These are phyloP conservation scores for Axis porcinus DNA, from an alignment of 2,113 vertebrate genomes.

Conservation along the genomic window DNA sequence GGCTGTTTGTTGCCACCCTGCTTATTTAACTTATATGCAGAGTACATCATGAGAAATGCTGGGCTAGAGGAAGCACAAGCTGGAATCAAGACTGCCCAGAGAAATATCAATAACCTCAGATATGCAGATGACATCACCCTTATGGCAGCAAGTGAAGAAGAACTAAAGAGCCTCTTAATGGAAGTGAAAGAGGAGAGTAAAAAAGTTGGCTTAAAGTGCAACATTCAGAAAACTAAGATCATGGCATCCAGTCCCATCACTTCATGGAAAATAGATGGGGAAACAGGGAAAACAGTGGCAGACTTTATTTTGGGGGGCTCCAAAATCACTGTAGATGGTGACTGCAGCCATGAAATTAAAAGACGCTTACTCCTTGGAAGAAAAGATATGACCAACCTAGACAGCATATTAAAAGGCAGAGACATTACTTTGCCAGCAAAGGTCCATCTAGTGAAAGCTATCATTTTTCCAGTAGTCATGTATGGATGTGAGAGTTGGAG, in stretches of 20 bases:
- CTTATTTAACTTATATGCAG: not conserved
- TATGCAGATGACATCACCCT: not conserved
- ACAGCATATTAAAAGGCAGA: not conserved
- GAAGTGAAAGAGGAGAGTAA: not conserved
- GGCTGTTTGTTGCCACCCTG: not conserved
- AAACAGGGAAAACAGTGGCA: not conserved
- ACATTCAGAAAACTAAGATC: not conserved
- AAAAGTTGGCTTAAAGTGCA: not conserved
- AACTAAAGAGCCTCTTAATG: not conserved
- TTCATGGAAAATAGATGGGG: not conserved
- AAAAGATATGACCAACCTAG: not conserved
- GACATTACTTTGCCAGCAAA: not conserved
- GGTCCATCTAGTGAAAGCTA: not conserved
- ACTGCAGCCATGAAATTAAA: not conserved
- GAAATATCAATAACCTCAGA: not conserved
- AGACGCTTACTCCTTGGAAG: not conserved
- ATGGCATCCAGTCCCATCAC: not conserved
- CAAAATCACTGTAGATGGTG: not conserved
- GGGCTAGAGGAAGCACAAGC: not conserved
- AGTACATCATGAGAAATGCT: not conserved
- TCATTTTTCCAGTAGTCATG: not conserved
- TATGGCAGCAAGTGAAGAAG: not conserved
- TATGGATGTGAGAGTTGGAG: not conserved
- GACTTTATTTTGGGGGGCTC: not conserved
- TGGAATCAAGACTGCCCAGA: not conserved